These are phyloP conservation scores for Malurus splendens DNA, from an alignment of 2,797 vertebrate genomes.

Conservation along the genomic window DNA sequence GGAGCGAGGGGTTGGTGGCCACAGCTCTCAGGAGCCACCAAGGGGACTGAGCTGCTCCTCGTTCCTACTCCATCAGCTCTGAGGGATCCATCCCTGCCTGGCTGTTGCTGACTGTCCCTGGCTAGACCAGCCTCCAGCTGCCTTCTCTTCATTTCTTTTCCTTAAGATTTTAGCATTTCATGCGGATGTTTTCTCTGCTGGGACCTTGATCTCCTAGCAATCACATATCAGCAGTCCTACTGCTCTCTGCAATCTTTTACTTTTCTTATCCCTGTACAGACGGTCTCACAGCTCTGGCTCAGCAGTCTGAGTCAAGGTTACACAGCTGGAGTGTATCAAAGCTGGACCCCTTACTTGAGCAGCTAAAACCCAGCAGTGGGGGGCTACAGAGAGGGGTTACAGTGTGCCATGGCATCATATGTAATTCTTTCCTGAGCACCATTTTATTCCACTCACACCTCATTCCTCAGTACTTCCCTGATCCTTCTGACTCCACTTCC, in stretches of 20 bases:
- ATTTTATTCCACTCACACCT: not conserved
- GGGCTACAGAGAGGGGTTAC: not conserved
- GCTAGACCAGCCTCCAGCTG: not conserved
- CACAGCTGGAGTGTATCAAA: not conserved
- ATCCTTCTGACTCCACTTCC: not conserved
- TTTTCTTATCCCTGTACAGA: not conserved
- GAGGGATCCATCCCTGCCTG: accelerated
- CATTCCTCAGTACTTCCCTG: not conserved
- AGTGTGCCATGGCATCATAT: not conserved
- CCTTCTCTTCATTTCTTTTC: not conserved
- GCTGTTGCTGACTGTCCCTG: not conserved
- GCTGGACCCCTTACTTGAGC: not conserved
- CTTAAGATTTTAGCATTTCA: not conserved
- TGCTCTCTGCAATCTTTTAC: not conserved
- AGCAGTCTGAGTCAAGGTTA: not conserved
- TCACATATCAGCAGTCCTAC: not conserved
- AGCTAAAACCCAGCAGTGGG: not conserved
- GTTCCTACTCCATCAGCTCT: not conserved
- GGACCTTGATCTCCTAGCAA: not conserved
- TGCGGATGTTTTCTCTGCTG: not conserved
- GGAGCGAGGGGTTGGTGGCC: not conserved
- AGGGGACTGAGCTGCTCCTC: not conserved
- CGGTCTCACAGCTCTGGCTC: not conserved
- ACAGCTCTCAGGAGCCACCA: accelerated
- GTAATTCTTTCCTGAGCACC: not conserved